phyloP scores from a whole-genome alignment of 2,888 invertebrate genomes.

The Mongoloraphidia duomilia region DNA sequence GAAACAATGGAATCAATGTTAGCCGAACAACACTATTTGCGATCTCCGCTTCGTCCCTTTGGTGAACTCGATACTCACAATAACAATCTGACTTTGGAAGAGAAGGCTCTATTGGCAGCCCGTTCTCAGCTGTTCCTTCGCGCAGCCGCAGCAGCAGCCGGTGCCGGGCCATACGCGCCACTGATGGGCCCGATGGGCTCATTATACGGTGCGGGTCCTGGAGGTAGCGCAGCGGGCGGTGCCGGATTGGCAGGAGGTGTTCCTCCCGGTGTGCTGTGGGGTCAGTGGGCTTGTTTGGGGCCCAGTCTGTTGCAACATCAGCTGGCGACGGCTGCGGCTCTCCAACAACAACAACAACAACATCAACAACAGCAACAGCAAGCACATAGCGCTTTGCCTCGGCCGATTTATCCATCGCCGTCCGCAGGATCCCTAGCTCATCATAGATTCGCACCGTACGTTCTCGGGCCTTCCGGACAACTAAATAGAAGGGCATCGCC shows the following conservation, averaged over 20 bases:
- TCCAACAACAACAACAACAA: constrained; percentile 11
- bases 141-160: constrained; percentile 49
- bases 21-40: constrained; percentile 69
- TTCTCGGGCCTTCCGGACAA: constrained; percentile 10
- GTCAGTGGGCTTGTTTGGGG: constrained; percentile 55
- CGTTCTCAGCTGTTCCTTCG: constrained; percentile 59
- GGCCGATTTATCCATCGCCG: constrained; percentile 33
- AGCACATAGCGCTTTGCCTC: constrained; percentile 34
- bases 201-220: constrained; percentile 30
- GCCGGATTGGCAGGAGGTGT: constrained; percentile 20
- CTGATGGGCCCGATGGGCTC: constrained; percentile 35
- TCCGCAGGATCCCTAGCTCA: constrained; percentile 40
- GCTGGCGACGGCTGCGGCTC: constrained; percentile 34
- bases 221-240: constrained; percentile 26
- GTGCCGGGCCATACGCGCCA: constrained; percentile 39
- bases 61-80: constrained; percentile 56
- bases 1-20: constrained; percentile 85
- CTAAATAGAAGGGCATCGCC: constrained; percentile 29
- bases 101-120: constrained; percentile 63
- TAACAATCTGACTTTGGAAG: constrained; percentile 58
- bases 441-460: constrained; percentile 42
- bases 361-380: too few species aligned
- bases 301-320: constrained; percentile 48
- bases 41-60: constrained; percentile 61
- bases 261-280: constrained; percentile 45